Percentiles rank a stretch among this genome's conserved stretches.
phyloP scores from a whole-genome alignment of 92 coral and sea anemone species.

The Nematostella vectensis region DNA sequence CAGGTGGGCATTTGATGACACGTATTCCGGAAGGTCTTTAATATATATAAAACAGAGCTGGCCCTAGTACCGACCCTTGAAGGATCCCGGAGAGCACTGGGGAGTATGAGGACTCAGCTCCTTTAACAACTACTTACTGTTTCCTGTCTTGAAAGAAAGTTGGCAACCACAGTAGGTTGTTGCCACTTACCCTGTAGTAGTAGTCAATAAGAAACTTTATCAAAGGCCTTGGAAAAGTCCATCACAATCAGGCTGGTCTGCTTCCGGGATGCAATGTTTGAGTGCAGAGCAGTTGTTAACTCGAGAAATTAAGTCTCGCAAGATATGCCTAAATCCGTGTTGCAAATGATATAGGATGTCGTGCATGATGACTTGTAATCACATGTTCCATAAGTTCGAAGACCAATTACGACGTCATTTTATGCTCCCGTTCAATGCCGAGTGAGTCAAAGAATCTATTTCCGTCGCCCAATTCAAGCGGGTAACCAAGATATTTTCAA shows the following conservation, averaged over 20 bases:
- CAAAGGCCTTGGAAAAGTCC: background rate
- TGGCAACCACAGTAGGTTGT: background rate
- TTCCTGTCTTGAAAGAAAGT: background rate
- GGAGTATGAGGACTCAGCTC: background rate
- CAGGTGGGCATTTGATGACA: conserved; percentile 10
- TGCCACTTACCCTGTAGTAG: background rate
- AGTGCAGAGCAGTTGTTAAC: background rate
- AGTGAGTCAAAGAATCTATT: too few species aligned
- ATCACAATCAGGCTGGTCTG: background rate
- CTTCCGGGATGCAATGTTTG: background rate
- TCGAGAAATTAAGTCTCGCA: background rate
- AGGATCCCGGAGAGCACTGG: background rate
- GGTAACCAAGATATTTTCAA: too few species aligned
- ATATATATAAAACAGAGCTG: conserved; percentile 8
- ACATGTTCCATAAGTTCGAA: too few species aligned
- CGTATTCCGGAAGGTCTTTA: conserved; percentile 9
- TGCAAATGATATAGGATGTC: background rate
- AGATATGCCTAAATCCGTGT: background rate
- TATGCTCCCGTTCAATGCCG: too few species aligned
- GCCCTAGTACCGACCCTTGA: conserved; percentile 10
- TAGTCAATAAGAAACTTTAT: background rate
- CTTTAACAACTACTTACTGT: background rate
- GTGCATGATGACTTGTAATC: too few species aligned
- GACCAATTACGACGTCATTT: too few species aligned
- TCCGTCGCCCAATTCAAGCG: too few species aligned